These are phyloP conservation scores for Andrena praecox DNA, from an alignment of 2,888 invertebrate species.

Conservation along the genomic window DNA sequence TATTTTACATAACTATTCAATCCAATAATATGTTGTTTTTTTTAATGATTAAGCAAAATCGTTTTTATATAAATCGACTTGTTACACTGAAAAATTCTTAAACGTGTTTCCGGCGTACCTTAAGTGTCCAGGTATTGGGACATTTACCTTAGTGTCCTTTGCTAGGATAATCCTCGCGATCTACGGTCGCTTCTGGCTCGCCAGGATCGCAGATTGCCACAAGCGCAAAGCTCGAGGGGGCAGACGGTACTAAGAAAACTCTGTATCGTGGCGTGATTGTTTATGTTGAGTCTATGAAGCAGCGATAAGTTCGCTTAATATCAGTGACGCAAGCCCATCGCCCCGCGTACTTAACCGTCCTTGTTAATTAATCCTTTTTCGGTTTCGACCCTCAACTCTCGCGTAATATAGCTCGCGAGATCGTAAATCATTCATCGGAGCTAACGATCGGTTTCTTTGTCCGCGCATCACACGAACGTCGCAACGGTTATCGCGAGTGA, in stretches of 20 bases:
- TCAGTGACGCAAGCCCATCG: constrained; percentile 52
- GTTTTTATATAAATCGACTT: too few relatives aligned
- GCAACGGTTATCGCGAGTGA: not conserved
- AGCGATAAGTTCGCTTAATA: constrained; percentile 56
- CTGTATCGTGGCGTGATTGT: constrained; percentile 21
- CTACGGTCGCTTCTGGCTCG: not conserved
- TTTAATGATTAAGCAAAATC: too few relatives aligned
- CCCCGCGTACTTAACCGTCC: not conserved
- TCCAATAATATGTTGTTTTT: too few relatives aligned
- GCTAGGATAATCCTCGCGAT: not conserved
- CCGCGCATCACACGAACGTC: not conserved
- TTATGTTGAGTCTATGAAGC: constrained; percentile 65
- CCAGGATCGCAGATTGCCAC: not conserved
- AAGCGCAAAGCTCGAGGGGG: not conserved
- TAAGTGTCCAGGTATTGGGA: too few relatives aligned
- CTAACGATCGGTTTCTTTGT: not conserved
- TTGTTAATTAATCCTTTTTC: not conserved
- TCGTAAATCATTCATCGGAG: constrained; percentile 26
- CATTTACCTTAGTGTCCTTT: not conserved
- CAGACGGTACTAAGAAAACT: not conserved
- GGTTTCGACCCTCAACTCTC: not conserved
- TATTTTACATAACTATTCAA: too few relatives aligned
- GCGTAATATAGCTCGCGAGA: not conserved
- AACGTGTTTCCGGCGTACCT: too few relatives aligned
- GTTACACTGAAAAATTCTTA: too few relatives aligned